Conservation (phyloP, 2,888 invertebrate species). For the Ornithoptera priamus region DNA sequence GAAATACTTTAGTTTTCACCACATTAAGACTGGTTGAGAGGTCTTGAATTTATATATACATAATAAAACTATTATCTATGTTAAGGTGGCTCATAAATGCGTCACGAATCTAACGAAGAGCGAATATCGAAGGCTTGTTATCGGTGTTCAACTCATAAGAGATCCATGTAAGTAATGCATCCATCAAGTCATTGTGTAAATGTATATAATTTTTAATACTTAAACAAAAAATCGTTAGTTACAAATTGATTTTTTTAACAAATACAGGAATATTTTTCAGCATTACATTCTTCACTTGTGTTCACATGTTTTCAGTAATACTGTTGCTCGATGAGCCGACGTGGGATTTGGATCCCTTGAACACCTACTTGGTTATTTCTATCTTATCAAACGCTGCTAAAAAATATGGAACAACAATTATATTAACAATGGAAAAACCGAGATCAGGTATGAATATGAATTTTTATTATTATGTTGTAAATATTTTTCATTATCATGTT, state of each 20-base stretch:
- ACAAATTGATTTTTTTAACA: neutral
- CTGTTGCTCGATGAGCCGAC: constrained; percentile 96
- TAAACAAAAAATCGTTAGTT: neutral
- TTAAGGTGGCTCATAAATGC: constrained; percentile 87
- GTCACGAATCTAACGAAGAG: constrained; percentile 92
- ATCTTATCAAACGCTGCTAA: constrained; percentile 94
- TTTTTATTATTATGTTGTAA: neutral
- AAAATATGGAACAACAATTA: constrained; percentile 93
- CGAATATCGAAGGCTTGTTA: constrained; percentile 92
- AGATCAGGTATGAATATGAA: constrained; percentile 74
- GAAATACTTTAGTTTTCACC: neutral
- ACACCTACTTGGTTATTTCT: constrained; percentile 96
- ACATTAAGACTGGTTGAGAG: no score
- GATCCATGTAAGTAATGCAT: constrained; percentile 86
- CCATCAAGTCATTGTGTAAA: neutral
- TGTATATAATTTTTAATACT: neutral
- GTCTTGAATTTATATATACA: no score
- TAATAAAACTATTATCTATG: neutral
- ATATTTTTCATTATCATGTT: neutral
- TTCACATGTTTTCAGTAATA: constrained; percentile 81
- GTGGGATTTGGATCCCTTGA: constrained; percentile 95
- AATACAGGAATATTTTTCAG: no score
- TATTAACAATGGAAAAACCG: constrained; percentile 96
- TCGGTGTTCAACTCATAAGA: constrained; percentile 94
- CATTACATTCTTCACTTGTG: no score